Evolutionary conservation across 2,797 vertebrate species (phyloP).

Genomic region (Hemibagrus guttatus): DNA sequence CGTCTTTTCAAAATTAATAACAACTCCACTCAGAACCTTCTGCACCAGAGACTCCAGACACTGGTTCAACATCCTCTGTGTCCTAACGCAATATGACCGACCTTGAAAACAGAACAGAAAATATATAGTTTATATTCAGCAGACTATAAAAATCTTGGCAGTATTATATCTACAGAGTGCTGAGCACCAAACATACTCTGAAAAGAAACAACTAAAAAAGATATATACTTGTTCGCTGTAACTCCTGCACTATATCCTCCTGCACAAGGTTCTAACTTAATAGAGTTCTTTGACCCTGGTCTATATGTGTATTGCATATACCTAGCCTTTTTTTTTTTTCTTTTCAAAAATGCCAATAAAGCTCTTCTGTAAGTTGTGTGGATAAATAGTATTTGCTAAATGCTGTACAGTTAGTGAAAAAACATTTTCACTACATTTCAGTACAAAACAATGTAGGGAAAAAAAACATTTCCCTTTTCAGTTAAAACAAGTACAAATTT

Average conservation of each 20-base stretch:
- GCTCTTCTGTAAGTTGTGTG: neutral
- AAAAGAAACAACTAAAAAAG: neutral
- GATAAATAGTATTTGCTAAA: neutral
- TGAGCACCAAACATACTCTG: conserved; percentile 1
- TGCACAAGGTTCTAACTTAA: neutral
- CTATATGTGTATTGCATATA: neutral
- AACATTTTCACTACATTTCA: too few species aligned
- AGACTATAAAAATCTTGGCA: neutral
- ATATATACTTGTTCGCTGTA: neutral
- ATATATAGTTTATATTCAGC: neutral
- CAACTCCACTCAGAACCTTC: conserved; percentile 96
- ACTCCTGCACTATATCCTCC: neutral
- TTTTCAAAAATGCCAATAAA: neutral
- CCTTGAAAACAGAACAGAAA: conserved; percentile 68
- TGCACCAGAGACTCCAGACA: conserved; percentile 97
- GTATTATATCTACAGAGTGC: neutral
- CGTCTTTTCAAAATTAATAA: conserved; percentile 97
- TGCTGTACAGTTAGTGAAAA: neutral
- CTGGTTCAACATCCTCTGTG: conserved; percentile 95
- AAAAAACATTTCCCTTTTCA: neutral
- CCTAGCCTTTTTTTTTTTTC: too few species aligned
- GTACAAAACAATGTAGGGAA: neutral
- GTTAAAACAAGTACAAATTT: conserved; percentile 5
- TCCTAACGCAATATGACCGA: conserved; percentile 93
- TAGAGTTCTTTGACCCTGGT: neutral